These are phyloP conservation scores for Sebastes trivittatus DNA, from an alignment of 2,797 vertebrate genomes.

Conservation along the genomic window DNA sequence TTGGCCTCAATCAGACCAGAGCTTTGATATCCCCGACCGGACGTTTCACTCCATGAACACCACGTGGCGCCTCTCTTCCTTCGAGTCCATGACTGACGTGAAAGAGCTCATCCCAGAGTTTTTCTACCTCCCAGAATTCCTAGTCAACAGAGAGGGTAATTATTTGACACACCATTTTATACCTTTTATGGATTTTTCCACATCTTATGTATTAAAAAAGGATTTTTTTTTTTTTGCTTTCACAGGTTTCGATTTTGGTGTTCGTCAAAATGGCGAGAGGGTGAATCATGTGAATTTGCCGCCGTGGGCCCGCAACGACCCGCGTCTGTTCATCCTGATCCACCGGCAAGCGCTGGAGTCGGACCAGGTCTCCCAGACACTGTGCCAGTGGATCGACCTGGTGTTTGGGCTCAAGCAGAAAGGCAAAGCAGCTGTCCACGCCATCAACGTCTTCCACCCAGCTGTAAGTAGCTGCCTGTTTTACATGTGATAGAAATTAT, in stretches of 20 bases:
- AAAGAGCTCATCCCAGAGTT: constrained; percentile 99
- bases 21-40: constrained; percentile 99
- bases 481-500: not conserved
- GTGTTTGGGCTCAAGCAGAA: constrained; percentile 99
- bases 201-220: not conserved
- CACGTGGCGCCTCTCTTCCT: constrained; percentile 98
- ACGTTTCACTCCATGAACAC: constrained; percentile 99
- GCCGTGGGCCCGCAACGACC: constrained; percentile 96
- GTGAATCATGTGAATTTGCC: constrained; percentile 98
- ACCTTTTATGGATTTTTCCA: not conserved
- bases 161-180: not conserved
- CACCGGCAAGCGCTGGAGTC: constrained; percentile 97
- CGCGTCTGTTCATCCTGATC: constrained; percentile 95
- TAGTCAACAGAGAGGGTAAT: constrained; percentile 97
- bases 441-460: constrained; percentile 99
- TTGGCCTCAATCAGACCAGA: constrained; percentile 89
- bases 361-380: constrained; percentile 95
- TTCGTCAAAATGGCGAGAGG: constrained; percentile 96
- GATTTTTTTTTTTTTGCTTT: not conserved
- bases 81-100: constrained; percentile 98
- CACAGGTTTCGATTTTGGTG: constrained; percentile 96
- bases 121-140: constrained; percentile 98
- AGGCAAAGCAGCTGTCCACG: constrained; percentile 95
- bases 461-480: constrained; percentile 85
- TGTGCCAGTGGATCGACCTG: constrained; percentile 98